Base-by-base conservation (phyloP, 2,888 invertebrate genomes). In the Arenicola marina region DNA sequence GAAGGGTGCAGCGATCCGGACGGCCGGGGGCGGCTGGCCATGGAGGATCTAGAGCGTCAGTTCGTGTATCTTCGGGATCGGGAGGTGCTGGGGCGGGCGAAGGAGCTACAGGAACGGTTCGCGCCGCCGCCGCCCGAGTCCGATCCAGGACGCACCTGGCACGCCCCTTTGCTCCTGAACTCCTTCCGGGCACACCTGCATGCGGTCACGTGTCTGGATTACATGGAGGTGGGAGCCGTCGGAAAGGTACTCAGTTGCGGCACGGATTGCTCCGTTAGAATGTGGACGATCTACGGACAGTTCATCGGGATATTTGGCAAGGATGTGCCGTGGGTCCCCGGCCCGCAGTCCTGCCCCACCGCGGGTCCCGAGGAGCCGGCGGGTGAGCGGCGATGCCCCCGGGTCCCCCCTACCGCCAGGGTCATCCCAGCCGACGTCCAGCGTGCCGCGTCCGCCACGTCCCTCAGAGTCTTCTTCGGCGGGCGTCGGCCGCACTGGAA, bases 301-400 rank as follows among this genome's bases (percentile, higher is more conserved):
- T 78, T 87, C 72, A 78, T 92, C 70, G 90, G 90, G 69, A 92
- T 91, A 3, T 85, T 93, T 70, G 92, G 92, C 59, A 89, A 90
- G 57, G 88, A 88, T 71, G 84, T 87, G 73, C 85, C 87, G 0
- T 91, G 90, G 89, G 18, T 11, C 43, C 4, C 7, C 11, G 38
- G 11, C 38, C 11, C 11, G 38, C 38, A 38, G 38, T 11, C 38
- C 11, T 18, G 11, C 11, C 18, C 38, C 11, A 18, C 38, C 11
- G 38, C 11, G 11, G 18, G 38, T 18, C 38, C 18, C 11, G 11
- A 15, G 38, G 11, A 18, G 11, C 38, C 11, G 11, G 11, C 11
- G 38, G 11, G 38, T 38, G 38, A 38, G 38, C 11, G 18, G 11
- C 18, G 11, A 11, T 18, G 38, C 38, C 11, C 11, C 11, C 11